Evolutionary conservation across 2,113 vertebrate species (phyloP).

Genomic region (Polypterus senegalus): DNA sequence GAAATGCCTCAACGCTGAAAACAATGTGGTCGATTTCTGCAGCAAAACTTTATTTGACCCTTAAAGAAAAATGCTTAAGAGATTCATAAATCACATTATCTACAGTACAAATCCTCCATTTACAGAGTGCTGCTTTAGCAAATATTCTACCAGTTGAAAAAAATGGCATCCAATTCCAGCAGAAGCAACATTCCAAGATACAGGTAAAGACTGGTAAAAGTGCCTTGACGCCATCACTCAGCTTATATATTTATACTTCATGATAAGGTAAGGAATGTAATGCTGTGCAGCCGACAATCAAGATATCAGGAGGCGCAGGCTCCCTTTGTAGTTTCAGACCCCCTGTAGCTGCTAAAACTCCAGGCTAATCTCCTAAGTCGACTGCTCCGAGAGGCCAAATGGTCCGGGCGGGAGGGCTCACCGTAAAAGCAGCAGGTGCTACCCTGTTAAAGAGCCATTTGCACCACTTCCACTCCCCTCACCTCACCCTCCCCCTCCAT

Average conservation of each 20-base stretch:
- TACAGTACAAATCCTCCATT: no score
- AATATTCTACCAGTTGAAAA: no score
- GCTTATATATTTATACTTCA: constrained; percentile 33
- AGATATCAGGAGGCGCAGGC: constrained; percentile 2
- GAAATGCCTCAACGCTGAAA: no score
- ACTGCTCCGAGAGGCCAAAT: constrained; percentile 33
- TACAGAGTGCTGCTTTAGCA: no score
- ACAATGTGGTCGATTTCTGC: no score
- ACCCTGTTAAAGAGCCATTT: constrained; percentile 45
- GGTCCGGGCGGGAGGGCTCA: constrained; percentile 19
- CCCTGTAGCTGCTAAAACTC: constrained; percentile 11
- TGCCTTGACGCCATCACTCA: constrained; percentile 26
- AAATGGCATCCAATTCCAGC: no score
- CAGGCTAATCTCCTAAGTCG: constrained; percentile 20
- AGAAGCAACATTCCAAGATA: neutral
- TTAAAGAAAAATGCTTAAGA: no score
- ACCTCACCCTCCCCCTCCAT: constrained; percentile 1
- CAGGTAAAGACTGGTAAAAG: neutral
- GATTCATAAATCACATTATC: no score
- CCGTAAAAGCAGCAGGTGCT: constrained; percentile 46
- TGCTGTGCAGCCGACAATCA: constrained; percentile 38
- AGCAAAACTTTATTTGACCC: no score
- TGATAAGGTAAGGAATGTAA: constrained; percentile 49
- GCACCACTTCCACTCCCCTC: constrained; percentile 19
- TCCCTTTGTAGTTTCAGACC: constrained; percentile 25